Base-by-base conservation (phyloP, 2,888 invertebrate species). In the Cremastinae sp. region DNA sequence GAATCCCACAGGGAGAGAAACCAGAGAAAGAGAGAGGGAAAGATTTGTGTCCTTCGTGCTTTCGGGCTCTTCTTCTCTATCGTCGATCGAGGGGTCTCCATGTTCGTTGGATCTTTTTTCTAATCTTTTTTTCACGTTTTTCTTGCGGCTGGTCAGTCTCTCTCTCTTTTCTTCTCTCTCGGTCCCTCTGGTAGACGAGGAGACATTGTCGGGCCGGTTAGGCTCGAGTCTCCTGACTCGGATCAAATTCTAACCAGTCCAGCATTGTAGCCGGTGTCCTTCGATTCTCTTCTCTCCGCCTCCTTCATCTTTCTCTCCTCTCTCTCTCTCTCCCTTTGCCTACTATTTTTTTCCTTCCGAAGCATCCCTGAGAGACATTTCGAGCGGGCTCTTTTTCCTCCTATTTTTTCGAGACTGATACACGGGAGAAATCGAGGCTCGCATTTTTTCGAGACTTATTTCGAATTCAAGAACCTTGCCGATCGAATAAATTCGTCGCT, bases 201-300 rank as follows among this genome's bases (percentile, higher is more conserved):
- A 45, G 51, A 53, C 83, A 86, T 87, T 86, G 86, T 85, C 83
- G 83, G 59, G 82, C 79, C 79, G 83, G 85, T 84, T 85, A 81
- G 84, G 82, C 83, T 88, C 85, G 86, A 59, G 69, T 85, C 86
- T 87, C 84, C 82, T 85, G 85, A 82, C 84, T 41, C 69, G 86
- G 86, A 89, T 89, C 88, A 87, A 88, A 89, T 89, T 89, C 87
- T 88, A 89, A 88, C 88, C 87, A 88, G 88, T 88, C 83, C 84
- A 82, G 85, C 85, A 87, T 88, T 87, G 86, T 87, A 87, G 87
- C 85, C 80, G 85, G 81, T 87, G 89, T 88, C 88, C 88, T 88
- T 87, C 87, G 82, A 79, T 80, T 82, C 82, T 80, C 82, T 79
- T 79, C 79, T 77, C 73, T 77, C 70, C 51, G 73, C 58, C 71